Conservation (phyloP, 2,113 vertebrate genomes). For the Carollia perspicillata region DNA sequence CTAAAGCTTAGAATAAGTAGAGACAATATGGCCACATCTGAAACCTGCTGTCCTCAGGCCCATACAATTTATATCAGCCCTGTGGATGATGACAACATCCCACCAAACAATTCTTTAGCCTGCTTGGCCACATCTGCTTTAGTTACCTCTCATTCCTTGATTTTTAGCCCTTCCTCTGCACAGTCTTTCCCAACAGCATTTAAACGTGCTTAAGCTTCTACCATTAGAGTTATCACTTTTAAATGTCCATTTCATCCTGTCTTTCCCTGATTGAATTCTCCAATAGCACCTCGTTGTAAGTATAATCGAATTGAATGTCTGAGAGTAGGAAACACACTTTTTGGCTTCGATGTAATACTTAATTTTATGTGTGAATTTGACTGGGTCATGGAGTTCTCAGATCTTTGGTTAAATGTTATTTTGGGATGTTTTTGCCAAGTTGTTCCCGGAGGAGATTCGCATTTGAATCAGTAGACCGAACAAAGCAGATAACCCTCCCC, state of each 20-base stretch:
- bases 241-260: not conserved
- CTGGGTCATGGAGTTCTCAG: not conserved
- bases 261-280: not conserved
- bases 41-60: not conserved
- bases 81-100: not conserved
- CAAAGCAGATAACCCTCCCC: not conserved
- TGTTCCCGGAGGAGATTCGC: not conserved
- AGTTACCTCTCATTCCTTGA: too few species aligned
- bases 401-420: not conserved
- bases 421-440: not conserved
- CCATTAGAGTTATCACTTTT: not conserved
- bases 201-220: not conserved
- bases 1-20: not conserved
- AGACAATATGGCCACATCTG: not conserved
- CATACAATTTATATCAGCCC: not conserved
- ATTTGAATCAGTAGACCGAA: not conserved
- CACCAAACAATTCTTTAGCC: not conserved
- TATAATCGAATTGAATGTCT: not conserved
- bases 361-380: not conserved
- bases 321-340: not conserved
- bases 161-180: not conserved
- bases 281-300: not conserved
- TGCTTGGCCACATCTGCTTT: not conserved
- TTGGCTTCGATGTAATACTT: not conserved
- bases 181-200: not conserved